phyloP scores from a whole-genome alignment of 2,797 vertebrate genomes.

The Paguma larvata region DNA sequence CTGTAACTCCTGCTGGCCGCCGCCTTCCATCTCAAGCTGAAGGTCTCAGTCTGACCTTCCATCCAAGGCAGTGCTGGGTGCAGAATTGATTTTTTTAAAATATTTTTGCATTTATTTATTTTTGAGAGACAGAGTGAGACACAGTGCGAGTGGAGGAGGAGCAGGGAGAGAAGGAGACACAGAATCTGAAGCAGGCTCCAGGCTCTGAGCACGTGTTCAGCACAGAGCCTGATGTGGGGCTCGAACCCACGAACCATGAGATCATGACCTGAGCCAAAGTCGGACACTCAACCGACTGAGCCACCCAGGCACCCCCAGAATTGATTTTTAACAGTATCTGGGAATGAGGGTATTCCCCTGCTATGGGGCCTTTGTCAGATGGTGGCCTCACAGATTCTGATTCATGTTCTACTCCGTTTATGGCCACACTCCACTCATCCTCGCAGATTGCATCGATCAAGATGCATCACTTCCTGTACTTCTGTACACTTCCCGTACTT shows the following conservation, averaged over 20 bases:
- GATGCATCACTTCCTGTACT: not conserved
- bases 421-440: not conserved
- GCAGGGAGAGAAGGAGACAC: too few relatives aligned
- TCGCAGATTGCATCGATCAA: not conserved
- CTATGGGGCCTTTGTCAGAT: not conserved
- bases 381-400: not conserved
- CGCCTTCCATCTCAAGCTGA: not conserved
- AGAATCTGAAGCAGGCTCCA: too few relatives aligned
- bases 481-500: not conserved
- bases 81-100: not conserved
- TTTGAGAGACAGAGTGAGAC: too few relatives aligned
- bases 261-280: too few relatives aligned
- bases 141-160: too few relatives aligned
- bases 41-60: too few relatives aligned
- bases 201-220: too few relatives aligned
- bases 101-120: too few relatives aligned
- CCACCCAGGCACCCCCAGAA: not conserved
- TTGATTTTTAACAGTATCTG: not conserved
- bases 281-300: too few relatives aligned
- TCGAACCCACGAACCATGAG: too few relatives aligned
- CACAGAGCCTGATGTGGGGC: too few relatives aligned
- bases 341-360: fast-evolving
- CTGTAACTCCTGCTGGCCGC: not conserved
- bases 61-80: not conserved
- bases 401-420: not conserved